Conservation (phyloP, 2,888 invertebrate species). For the Tineola bisselliella region DNA sequence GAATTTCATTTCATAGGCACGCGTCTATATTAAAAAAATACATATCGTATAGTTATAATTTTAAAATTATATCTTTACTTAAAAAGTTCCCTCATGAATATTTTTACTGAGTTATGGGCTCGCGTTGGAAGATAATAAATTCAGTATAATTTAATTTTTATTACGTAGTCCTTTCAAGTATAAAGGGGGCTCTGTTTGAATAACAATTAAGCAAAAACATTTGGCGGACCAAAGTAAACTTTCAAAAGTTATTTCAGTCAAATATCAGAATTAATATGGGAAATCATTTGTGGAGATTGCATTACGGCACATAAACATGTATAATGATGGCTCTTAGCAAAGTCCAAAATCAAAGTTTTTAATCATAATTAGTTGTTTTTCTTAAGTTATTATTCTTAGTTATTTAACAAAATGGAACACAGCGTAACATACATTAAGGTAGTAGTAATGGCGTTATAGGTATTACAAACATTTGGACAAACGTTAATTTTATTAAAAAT, state of each 20-base stretch:
- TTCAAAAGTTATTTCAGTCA: not conserved
- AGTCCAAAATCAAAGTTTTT: too few relatives aligned
- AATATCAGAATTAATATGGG: not conserved
- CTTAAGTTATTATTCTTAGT: too few relatives aligned
- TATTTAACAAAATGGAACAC: too few relatives aligned
- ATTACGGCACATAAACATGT: too few relatives aligned
- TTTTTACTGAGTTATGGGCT: conserved; percentile 46
- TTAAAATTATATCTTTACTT: conserved; percentile 27
- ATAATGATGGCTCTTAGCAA: too few relatives aligned
- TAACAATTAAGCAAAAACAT: conserved; percentile 28
- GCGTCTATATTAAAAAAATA: not conserved
- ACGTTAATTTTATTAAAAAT: not conserved
- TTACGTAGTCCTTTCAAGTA: conserved; percentile 39
- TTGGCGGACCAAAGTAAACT: not conserved
- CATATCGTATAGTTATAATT: not conserved
- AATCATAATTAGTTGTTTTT: too few relatives aligned
- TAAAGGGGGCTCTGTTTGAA: conserved; percentile 45
- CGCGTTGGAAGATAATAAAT: conserved; percentile 51
- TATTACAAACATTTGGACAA: not conserved
- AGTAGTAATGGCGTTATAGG: too few relatives aligned
- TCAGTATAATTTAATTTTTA: conserved; percentile 51
- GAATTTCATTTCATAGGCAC: not conserved
- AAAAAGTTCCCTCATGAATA: conserved; percentile 52
- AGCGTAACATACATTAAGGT: too few relatives aligned
- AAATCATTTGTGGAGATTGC: not conserved